Base-by-base conservation (phyloP, 2,888 invertebrate species). In the Ischnura elegans region DNA sequence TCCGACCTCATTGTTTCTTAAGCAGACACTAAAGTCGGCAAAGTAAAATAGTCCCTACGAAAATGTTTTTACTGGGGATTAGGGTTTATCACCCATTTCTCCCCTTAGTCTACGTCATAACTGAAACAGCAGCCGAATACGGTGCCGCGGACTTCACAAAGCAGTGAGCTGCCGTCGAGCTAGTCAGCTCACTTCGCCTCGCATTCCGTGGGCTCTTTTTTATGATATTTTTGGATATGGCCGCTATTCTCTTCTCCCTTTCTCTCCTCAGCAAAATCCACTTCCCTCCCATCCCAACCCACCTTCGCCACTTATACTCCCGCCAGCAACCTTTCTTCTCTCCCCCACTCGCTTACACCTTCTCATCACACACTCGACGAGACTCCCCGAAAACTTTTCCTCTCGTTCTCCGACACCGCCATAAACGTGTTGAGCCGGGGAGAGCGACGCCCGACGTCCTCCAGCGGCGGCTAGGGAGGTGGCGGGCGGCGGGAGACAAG, bases 371-470 rank as follows among this genome's bases (percentile, higher is more conserved):
- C 66, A 8, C 16, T 36, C 36, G 10, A 36, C 25, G 25, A 76
- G 10, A 13, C 42, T 61, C 61, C 51, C 51, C 51, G 51, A 87
- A 87, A 86, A 87, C 87, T 87, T 51, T 87, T 87, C 51, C 87
- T 51, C 61, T 90, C 90, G 61, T 90, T 76, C 66, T 90, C n/a
- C n/a, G 66, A 90, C 90, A 43, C 90, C 90, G 43, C 90, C 90
- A 90, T 90, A 90, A 61, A 90, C 55, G 61, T 55, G 55, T 55
- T 90, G 55, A n/a, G n/a, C n/a, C n/a, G n/a, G 61, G 90, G 61
- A 66, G 36, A 90, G 90, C 90, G 42, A 43, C 90, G 90, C 61
- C 90, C 61, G 90, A 29, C 61, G 61, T 90, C 61, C 43, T 66
- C 90, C 43, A 42, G n/a, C 61, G 90, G 90, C 90, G 90, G 61